A percentile compares a stretch with the other conserved stretches of the same genome.
phyloP scores from a whole-genome alignment of 2,888 invertebrate genomes.

The Ophion ellenae region DNA sequence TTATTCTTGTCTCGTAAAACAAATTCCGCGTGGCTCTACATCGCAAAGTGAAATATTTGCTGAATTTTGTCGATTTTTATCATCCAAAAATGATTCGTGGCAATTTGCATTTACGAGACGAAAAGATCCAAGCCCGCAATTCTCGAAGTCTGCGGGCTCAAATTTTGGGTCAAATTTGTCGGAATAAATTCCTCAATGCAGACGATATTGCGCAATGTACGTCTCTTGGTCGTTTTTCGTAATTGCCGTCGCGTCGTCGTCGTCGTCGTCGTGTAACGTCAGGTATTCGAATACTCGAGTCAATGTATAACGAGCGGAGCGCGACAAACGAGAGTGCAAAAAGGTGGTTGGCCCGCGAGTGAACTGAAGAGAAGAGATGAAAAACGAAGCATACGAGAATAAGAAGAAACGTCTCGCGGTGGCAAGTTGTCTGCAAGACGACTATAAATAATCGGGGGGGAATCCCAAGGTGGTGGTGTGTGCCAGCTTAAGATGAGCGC shows the following conservation, averaged over 20 bases:
- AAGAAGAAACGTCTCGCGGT: constrained; percentile 48
- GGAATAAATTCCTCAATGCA: constrained; percentile 38
- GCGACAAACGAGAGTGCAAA: constrained; percentile 56
- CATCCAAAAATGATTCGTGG: no score
- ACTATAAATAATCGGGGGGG: constrained; percentile 79
- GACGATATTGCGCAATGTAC: constrained; percentile 45
- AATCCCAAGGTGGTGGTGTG: constrained; percentile 70
- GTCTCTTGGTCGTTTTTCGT: constrained; percentile 4
- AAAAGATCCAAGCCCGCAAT: neutral
- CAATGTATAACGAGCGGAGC: constrained; percentile 71
- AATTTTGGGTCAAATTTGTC: no score
- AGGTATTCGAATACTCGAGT: constrained; percentile 59
- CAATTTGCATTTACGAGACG: no score
- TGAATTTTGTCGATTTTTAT: no score
- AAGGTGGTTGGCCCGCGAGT: constrained; percentile 73
- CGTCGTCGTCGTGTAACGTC: constrained; percentile 32
- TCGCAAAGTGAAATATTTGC: no score
- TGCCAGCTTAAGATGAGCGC: constrained; percentile 49
- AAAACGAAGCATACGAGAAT: neutral
- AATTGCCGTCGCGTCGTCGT: constrained; percentile 15
- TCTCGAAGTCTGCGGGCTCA: neutral
- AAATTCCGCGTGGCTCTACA: no score
- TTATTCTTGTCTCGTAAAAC: no score
- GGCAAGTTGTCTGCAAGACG: constrained; percentile 69
- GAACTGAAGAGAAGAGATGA: constrained; percentile 30